A percentile compares a stretch with the other conserved stretches of the same genome.
Evolutionary conservation across 92 coral and sea anemone genomes (phyloP).

Genomic region (Blastomussa wellsi): DNA sequence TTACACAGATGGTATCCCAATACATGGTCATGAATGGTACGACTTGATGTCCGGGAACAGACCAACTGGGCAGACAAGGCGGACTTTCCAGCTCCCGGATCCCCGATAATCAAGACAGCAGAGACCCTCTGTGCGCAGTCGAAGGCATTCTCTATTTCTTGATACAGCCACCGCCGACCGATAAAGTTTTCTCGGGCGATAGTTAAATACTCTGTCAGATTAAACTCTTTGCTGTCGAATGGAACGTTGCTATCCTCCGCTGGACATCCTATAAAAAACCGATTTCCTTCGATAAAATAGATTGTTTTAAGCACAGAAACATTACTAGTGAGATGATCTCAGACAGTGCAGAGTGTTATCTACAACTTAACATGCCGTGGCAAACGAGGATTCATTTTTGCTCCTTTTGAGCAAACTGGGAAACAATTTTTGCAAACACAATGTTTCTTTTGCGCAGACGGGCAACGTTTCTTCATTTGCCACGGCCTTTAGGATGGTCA

Average conservation of each 20-base stretch:
- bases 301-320: background rate
- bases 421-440: too few relatives aligned
- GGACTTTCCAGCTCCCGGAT: constrained; percentile 53
- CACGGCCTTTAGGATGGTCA: too few relatives aligned
- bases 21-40: constrained; percentile 64
- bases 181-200: constrained; percentile 31
- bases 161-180: constrained; percentile 31
- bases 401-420: too few relatives aligned
- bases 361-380: too few relatives aligned
- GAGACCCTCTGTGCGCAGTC: background rate
- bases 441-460: too few relatives aligned
- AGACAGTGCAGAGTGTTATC: too few relatives aligned
- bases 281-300: background rate
- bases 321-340: too few relatives aligned
- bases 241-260: constrained; percentile 6
- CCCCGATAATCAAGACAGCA: constrained; percentile 30
- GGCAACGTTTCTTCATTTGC: too few relatives aligned
- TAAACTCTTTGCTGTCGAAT: constrained; percentile 31
- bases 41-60: constrained; percentile 82
- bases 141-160: constrained; percentile 17
- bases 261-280: constrained; percentile 25
- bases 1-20: constrained; percentile 88
- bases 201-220: constrained; percentile 27
- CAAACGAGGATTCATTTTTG: too few relatives aligned
- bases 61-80: constrained; percentile 76